A percentile compares a stretch with the other conserved stretches of the same genome.
Evolutionary conservation across 1,140 invertebrate genomes (phyloP).

Genomic region (Hylyphantes graminicola): DNA sequence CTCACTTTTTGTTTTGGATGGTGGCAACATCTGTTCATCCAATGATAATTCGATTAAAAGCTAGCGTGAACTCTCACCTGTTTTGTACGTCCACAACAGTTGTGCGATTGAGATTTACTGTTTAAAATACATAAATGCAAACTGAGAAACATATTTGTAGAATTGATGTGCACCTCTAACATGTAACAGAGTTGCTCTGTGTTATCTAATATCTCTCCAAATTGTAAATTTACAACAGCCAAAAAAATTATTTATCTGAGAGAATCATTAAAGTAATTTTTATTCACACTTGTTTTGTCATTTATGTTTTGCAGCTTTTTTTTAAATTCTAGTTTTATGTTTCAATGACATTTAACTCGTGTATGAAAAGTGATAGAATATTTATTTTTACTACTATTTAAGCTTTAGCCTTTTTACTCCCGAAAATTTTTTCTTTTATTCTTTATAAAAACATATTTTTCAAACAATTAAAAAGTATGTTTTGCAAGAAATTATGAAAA

Average conservation of each 20-base stretch:
- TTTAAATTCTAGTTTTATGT: neutral
- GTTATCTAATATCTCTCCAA: slow-evolving; percentile 49
- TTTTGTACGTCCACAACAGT: slow-evolving; percentile 37
- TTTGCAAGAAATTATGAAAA: too few relatives aligned
- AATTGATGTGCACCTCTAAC: slow-evolving; percentile 52
- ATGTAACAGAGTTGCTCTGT: slow-evolving; percentile 48
- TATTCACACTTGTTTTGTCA: slow-evolving; percentile 20
- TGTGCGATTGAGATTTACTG: slow-evolving; percentile 6
- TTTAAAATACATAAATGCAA: slow-evolving; percentile 14
- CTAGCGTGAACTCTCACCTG: slow-evolving; percentile 23
- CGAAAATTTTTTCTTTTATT: too few relatives aligned
- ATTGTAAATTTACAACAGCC: slow-evolving; percentile 54
- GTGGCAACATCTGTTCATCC: slow-evolving; percentile 51
- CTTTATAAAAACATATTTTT: too few relatives aligned
- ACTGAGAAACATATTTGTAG: slow-evolving; percentile 57
- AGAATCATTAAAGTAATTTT: slow-evolving; percentile 55
- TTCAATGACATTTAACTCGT: neutral
- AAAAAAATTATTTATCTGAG: slow-evolving; percentile 44
- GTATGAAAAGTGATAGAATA: too few relatives aligned
- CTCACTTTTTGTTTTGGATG: slow-evolving; percentile 56
- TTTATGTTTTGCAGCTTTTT: neutral
- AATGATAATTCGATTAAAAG: slow-evolving; percentile 1
- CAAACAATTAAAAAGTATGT: too few relatives aligned
- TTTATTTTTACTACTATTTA: too few relatives aligned
- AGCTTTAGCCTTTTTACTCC: too few relatives aligned